These are phyloP conservation scores for Physocephala rufipes DNA, from an alignment of 2,888 invertebrate genomes.

Conservation along the genomic window DNA sequence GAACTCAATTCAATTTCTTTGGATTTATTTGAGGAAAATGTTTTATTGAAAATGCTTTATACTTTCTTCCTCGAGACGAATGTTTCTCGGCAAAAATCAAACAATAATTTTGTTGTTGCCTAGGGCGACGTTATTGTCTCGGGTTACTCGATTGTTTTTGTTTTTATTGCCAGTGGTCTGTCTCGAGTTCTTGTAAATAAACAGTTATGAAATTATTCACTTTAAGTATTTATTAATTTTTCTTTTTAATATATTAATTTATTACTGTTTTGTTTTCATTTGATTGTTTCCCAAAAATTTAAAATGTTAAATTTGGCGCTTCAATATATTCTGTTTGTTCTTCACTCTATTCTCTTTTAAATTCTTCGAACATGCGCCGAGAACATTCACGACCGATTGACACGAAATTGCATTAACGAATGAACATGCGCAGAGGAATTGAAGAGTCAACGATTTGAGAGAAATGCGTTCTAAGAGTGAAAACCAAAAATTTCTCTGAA, in stretches of 20 bases:
- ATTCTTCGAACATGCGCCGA: conserved; percentile 17
- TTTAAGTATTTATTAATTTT: background rate
- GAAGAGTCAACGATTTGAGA: background rate
- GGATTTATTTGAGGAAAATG: background rate
- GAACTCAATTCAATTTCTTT: background rate
- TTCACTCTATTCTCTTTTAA: background rate
- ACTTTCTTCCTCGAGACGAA: conserved; percentile 6
- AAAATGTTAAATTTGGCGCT: background rate
- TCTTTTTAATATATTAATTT: background rate
- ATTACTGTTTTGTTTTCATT: background rate
- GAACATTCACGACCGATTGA: background rate
- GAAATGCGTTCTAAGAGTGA: conserved; percentile 6
- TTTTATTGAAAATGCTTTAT: background rate
- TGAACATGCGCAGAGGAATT: conserved; percentile 50
- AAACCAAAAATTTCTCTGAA: background rate
- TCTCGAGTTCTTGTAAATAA: conserved; percentile 17
- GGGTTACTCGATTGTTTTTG: conserved; percentile 31
- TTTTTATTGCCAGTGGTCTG: conserved; percentile 23
- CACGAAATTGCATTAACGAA: conserved; percentile 46
- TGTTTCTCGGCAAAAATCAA: conserved; percentile 39
- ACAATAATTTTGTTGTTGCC: conserved; percentile 36
- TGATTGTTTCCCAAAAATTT: background rate
- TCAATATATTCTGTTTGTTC: background rate
- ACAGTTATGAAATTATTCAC: conserved; percentile 9
- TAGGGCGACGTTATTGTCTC: conserved; percentile 31